A percentile compares a stretch with the other conserved stretches of the same genome.
Evolutionary conservation across 2,888 invertebrate species (phyloP).

Genomic region (Plusia festucae): DNA sequence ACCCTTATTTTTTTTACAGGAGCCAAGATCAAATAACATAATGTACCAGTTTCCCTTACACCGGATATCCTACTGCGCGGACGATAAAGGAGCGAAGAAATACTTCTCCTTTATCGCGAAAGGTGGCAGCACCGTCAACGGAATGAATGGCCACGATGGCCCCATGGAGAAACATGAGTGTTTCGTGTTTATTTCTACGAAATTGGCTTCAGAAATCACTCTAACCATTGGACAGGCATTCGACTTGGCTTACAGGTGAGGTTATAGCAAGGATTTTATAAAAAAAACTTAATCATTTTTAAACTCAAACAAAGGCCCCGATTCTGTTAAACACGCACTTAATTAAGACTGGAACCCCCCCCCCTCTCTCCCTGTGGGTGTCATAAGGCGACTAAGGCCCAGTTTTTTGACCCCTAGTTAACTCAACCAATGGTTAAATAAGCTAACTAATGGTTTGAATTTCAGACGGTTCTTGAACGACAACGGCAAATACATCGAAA

Average conservation of each 20-base stretch:
- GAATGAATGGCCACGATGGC: slow-evolving; percentile 78
- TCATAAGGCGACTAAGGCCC: no score
- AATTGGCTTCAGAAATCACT: slow-evolving; percentile 99
- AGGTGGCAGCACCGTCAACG: slow-evolving; percentile 79
- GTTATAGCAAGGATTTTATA: no score
- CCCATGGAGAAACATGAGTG: slow-evolving; percentile 95
- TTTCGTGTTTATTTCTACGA: slow-evolving; percentile 99
- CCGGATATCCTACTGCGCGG: slow-evolving; percentile 99
- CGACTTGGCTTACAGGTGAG: slow-evolving; percentile 97
- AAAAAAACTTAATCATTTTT: no score
- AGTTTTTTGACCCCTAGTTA: no score
- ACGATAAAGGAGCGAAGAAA: slow-evolving; percentile 99
- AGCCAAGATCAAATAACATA: slow-evolving; percentile 93
- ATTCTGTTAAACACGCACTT: no score
- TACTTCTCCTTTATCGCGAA: slow-evolving; percentile 99
- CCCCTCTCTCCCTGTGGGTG: no score
- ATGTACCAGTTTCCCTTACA: slow-evolving; percentile 98
- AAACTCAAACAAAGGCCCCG: no score
- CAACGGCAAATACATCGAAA: slow-evolving; percentile 96
- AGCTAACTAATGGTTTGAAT: slow-evolving; percentile 33
- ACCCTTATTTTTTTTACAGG: slow-evolving; percentile 85
- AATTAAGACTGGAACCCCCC: no score
- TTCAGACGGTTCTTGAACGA: slow-evolving; percentile 97
- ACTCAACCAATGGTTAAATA: no score
- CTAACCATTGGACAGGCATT: slow-evolving; percentile 99